Percentiles rank a stretch among this genome's conserved stretches.
These are phyloP conservation scores for Spheniscus humboldti DNA, from an alignment of 2,797 vertebrate species.

Conservation along the genomic window DNA sequence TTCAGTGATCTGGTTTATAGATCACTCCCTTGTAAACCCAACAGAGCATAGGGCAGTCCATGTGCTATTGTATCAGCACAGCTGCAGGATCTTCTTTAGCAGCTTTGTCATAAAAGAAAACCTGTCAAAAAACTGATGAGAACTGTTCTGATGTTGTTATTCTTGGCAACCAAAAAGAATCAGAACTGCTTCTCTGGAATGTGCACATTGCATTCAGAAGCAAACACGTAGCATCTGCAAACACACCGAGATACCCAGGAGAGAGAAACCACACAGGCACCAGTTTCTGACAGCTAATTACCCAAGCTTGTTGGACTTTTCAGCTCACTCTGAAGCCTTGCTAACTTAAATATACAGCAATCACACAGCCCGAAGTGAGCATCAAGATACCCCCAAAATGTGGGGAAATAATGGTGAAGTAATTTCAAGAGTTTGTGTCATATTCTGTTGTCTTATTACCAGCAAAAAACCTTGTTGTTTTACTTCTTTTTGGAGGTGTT, in stretches of 20 bases:
- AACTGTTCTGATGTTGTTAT: background rate
- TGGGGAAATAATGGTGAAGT: background rate
- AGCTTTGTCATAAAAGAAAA: background rate
- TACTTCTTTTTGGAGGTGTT: background rate
- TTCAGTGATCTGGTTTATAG: background rate
- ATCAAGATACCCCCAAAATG: background rate
- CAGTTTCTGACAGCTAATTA: background rate
- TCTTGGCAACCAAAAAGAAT: background rate
- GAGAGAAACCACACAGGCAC: background rate
- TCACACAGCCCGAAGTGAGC: background rate
- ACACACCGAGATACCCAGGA: background rate
- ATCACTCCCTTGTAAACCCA: background rate
- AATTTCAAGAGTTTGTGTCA: background rate
- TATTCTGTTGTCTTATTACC: background rate
- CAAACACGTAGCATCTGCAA: background rate
- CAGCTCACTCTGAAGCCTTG: background rate
- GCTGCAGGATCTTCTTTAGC: background rate
- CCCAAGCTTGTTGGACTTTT: background rate
- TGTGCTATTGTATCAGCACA: background rate
- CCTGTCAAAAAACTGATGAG: background rate
- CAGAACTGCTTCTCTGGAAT: background rate
- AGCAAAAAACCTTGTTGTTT: background rate
- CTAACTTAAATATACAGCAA: background rate
- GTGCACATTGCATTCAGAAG: background rate
- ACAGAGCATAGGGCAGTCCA: background rate